phyloP scores from a whole-genome alignment of 2,888 invertebrate genomes.

The Eupithecia subumbrata region DNA sequence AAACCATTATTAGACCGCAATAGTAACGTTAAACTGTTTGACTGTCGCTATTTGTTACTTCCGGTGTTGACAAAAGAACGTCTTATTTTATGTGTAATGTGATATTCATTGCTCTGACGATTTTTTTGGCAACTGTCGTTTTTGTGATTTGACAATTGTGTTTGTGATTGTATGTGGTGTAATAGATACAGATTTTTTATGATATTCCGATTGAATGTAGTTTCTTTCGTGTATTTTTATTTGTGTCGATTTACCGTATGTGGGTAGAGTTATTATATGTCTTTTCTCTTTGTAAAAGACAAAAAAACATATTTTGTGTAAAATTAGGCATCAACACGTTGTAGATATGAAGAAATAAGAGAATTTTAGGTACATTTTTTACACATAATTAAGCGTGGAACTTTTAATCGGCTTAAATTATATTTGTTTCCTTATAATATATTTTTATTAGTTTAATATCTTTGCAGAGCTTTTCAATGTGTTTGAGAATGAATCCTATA shows the following conservation, averaged over 20 bases:
- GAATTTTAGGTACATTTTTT: too few relatives aligned
- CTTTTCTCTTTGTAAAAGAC: too few relatives aligned
- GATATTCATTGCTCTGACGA: slow-evolving; percentile 27
- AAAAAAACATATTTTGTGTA: too few relatives aligned
- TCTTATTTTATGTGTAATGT: slow-evolving; percentile 29
- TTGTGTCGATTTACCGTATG: slow-evolving; percentile 3
- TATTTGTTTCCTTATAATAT: too few relatives aligned
- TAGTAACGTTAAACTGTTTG: slow-evolving; percentile 33
- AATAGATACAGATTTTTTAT: slow-evolving; percentile 29
- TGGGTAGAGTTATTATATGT: not conserved
- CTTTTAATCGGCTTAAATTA: too few relatives aligned
- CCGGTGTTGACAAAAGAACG: slow-evolving; percentile 29
- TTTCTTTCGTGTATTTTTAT: slow-evolving; percentile 2
- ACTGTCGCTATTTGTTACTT: slow-evolving; percentile 36
- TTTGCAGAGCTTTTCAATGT: too few relatives aligned
- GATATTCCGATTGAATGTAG: slow-evolving; percentile 16
- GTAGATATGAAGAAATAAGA: too few relatives aligned
- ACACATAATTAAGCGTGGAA: too few relatives aligned
- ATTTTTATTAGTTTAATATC: too few relatives aligned
- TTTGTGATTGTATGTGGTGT: slow-evolving; percentile 30
- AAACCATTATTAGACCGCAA: slow-evolving; percentile 35
- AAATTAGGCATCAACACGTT: too few relatives aligned
- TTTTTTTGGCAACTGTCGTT: slow-evolving; percentile 21
- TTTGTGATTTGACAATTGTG: slow-evolving; percentile 29
- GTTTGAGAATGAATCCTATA: too few relatives aligned